Base-by-base conservation (phyloP, 2,797 vertebrate species). In the Platyrinchus mystaceus region DNA sequence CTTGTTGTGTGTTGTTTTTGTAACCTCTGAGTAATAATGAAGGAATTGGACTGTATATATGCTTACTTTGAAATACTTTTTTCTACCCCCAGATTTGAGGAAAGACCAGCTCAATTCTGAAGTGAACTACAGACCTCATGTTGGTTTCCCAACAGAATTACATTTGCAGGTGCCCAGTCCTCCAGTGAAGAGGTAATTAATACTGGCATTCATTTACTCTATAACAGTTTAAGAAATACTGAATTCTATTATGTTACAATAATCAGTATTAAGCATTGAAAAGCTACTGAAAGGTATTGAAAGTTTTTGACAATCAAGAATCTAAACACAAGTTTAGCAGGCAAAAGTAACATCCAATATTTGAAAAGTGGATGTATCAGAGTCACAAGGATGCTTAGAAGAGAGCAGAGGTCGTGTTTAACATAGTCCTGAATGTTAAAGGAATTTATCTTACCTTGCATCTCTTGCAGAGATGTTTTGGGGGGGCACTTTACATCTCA, bases 181-280 rank as follows among this genome's bases (percentile, higher is more conserved):
- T 80, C 94, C 80, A 46, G 55, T 98, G 22, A 98, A 98, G 89
- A 99, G 99, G 99, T 99, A 98, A 98, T n/a, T 26, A 53, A 37
- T 56, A 44, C 18, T 89, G 16, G 7, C 22, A 23, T 68, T 66
- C 15, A n/a, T 69, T 69, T 91, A 34, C 43, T 84, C 2, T 71
- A 14, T 69, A 49, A 46, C 13, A 44, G 7, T 59, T 67, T 7
- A 44, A 75, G 55, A 73, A 93, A 59, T 30, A 30, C 5, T 34
- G 21, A 68, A 50, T 75, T 76, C 39, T 60, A 9, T 67, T 85
- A 34, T 1, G 12, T 60, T 37, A 64, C 26, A 46, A 8, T 60
- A n/a, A 67, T 63, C 32, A 12, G 5, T 87, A 22, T 75, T 75
- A 71, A 89, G 24, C 47, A 43, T 32, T 60, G 55, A 53, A 10